Base-by-base conservation (phyloP, 2,113 vertebrate species). In the Lipotes vexillifer region DNA sequence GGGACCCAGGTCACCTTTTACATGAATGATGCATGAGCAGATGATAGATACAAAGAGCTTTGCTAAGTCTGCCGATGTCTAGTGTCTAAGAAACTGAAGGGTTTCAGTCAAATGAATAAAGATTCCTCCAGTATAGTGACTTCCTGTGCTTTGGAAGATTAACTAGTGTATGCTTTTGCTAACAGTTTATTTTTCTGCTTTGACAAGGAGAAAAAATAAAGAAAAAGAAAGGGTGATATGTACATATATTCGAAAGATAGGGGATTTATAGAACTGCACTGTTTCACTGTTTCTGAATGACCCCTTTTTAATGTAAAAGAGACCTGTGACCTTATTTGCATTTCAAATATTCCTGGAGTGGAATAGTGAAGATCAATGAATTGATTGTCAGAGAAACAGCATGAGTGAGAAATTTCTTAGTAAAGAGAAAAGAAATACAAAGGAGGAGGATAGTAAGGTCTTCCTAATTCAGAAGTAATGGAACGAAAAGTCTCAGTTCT, bases 241-340 rank as follows among this genome's bases (percentile, higher is more conserved):
- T 80, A 65, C 29, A 90, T 55, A 36, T 88, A 89, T 57, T 87
- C 92, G 93, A 84, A 96, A 96, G 65, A 96, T 95, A 46, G 66
- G n/a, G 38, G 75, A 90, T 97, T 96, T 93, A 91, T 84, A 94
- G 81, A 94, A 68, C 38, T 59, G 65, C 17, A 94, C 57, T 84
- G 80, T 97, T 97, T 94, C 72, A 96, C 88, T 96, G 49, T 95
- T 97, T 96, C 87, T 96, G 84, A 98, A 97, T 0, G 36, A 93
- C 90, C 77, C 68, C 31, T 96, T 97, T 95, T 96, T 92, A 96
- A 97, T 97, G 96, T 92, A 97, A 97, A 94, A 93, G 84, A 96
- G 98, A 98, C 97, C 96, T 96, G 97, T 96, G 95, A 97, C 95
- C 96, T 96, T 89, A 98, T 98, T 97, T 97, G 97, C 98, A 98